phyloP scores from a whole-genome alignment of 2,113 vertebrate species.

The Cyanistes caeruleus region DNA sequence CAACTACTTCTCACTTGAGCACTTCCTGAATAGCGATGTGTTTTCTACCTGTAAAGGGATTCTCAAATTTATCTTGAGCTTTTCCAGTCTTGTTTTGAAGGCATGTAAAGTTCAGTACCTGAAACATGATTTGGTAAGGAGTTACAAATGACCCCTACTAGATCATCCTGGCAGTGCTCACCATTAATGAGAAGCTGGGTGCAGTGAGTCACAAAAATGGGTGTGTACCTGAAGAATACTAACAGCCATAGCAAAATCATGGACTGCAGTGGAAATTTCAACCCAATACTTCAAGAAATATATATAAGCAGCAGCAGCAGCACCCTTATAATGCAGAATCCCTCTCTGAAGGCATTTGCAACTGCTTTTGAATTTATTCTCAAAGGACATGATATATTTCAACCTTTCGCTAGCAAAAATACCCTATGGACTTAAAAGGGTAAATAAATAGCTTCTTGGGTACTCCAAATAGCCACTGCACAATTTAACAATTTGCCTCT shows the following conservation, averaged over 20 bases:
- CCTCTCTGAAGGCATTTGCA: background rate
- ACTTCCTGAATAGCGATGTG: background rate
- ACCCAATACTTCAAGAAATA: background rate
- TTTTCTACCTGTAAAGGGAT: background rate
- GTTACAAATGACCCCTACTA: background rate
- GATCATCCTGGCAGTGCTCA: background rate
- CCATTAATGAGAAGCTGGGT: background rate
- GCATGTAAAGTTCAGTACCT: background rate
- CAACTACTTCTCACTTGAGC: background rate
- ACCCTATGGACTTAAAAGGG: background rate
- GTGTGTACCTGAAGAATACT: background rate
- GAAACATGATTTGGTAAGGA: background rate
- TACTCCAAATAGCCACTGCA: background rate
- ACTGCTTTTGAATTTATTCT: background rate
- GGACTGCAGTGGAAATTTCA: background rate
- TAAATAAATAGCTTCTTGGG: background rate
- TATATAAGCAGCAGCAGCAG: background rate
- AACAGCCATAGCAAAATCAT: background rate
- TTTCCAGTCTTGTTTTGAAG: background rate
- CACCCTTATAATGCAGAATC: background rate
- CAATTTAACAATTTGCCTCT: background rate
- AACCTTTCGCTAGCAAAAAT: background rate
- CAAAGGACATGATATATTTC: background rate
- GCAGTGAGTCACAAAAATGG: background rate
- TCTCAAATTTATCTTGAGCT: background rate